These are phyloP conservation scores for Tichodroma muraria DNA, from an alignment of 2,113 vertebrate genomes.

Conservation along the genomic window DNA sequence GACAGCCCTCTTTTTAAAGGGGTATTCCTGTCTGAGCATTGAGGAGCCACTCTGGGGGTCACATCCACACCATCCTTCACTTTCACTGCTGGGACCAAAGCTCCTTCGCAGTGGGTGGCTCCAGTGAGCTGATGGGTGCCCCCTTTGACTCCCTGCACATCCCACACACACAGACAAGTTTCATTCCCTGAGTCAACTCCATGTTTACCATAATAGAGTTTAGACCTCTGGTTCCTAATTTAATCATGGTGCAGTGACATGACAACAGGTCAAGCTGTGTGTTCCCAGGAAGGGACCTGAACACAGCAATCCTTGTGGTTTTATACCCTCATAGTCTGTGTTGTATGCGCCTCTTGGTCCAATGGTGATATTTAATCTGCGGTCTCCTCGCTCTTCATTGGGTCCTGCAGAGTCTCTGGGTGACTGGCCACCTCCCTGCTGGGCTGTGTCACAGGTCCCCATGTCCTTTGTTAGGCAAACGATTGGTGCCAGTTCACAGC, in stretches of 20 bases:
- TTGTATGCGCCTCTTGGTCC: background rate
- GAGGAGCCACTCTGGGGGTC: background rate
- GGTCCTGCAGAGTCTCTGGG: background rate
- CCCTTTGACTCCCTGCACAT: background rate
- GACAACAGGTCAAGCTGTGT: background rate
- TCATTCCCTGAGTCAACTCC: background rate
- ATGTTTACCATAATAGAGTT: background rate
- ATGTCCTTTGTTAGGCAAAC: background rate
- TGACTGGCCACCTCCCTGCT: background rate
- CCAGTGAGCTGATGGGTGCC: background rate
- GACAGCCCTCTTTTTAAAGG: background rate
- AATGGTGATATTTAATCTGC: background rate
- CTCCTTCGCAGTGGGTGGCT: background rate
- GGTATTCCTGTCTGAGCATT: background rate
- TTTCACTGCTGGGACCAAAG: background rate
- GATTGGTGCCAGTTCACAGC: background rate
- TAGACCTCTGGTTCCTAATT: background rate
- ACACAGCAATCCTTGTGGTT: background rate
- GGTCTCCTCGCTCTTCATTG: background rate
- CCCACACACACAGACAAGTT: background rate
- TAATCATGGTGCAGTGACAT: background rate
- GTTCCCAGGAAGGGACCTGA: background rate
- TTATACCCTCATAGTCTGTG: background rate
- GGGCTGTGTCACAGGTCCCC: background rate
- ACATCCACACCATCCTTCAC: background rate